A percentile compares a stretch with the other conserved stretches of the same genome.
phyloP scores from a whole-genome alignment of 2,888 invertebrate species.

The Ichneumoninae sp. region DNA sequence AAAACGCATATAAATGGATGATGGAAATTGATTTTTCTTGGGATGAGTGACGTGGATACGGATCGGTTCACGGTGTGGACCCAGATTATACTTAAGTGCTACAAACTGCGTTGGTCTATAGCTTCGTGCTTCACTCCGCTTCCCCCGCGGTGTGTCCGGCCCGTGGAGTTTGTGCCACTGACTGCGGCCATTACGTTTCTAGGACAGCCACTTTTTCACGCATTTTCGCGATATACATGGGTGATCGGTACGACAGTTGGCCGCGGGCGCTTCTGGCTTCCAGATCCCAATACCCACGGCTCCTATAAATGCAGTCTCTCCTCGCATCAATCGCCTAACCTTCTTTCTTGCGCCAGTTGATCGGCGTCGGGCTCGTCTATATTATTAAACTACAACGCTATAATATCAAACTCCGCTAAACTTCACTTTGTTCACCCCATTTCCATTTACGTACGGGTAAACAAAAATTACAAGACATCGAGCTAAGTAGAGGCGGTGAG shows the following conservation, averaged over 20 bases:
- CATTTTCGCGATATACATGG: slow-evolving; percentile 77
- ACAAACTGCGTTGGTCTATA: slow-evolving; percentile 17
- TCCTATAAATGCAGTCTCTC: slow-evolving; percentile 28
- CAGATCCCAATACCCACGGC: slow-evolving; percentile 44
- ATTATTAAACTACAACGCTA: slow-evolving; percentile 33
- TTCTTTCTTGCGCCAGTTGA: slow-evolving; percentile 74
- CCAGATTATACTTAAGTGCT: neutral
- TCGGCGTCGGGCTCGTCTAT: slow-evolving; percentile 45
- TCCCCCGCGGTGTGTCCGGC: slow-evolving; percentile 60
- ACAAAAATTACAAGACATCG: neutral
- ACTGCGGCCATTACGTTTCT: slow-evolving; percentile 78
- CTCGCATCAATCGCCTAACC: slow-evolving; percentile 72
- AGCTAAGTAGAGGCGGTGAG: neutral
- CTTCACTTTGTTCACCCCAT: neutral
- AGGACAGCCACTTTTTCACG: slow-evolving; percentile 81
- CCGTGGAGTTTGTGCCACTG: slow-evolving; percentile 77
- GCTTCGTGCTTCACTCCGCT: slow-evolving; percentile 42
- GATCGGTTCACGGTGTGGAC: slow-evolving; percentile 11
- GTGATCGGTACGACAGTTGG: slow-evolving; percentile 48
- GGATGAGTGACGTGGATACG: slow-evolving; percentile 36
- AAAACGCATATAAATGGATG: slow-evolving; percentile 12
- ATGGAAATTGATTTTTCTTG: slow-evolving; percentile 13
- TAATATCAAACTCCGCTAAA: neutral
- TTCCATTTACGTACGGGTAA: neutral
- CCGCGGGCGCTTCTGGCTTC: slow-evolving; percentile 59